phyloP scores from a whole-genome alignment of 2,113 vertebrate genomes.

The Podarcis raffonei region DNA sequence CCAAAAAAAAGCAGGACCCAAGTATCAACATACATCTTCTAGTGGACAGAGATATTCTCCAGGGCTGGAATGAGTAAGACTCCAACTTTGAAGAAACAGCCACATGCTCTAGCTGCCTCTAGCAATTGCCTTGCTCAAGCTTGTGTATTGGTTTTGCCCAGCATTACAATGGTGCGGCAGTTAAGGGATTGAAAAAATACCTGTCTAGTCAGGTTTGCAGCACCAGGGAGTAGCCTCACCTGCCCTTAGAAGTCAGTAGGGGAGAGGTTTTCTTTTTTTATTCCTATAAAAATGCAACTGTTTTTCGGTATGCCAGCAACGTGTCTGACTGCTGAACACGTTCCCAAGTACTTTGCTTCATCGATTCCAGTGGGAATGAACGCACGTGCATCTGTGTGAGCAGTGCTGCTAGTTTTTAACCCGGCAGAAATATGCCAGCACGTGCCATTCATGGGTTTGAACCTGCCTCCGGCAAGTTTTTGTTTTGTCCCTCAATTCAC shows the following conservation, averaged over 20 bases:
- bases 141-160: conserved; percentile 11
- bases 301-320: not conserved
- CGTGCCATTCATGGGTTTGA: not conserved
- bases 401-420: not conserved
- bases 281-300: not conserved
- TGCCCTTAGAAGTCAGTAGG: not conserved
- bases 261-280: not conserved
- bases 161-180: conserved; percentile 31
- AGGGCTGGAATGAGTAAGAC: not conserved
- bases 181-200: conserved; percentile 45
- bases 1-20: not conserved
- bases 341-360: not conserved
- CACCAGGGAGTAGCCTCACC: not conserved
- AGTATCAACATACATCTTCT: not conserved
- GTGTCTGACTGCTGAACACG: not conserved
- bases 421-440: not conserved
- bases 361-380: not conserved
- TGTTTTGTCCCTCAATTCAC: too few relatives aligned
- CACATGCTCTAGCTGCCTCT: not conserved
- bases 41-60: not conserved
- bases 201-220: conserved; percentile 52
- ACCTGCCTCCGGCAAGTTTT: not conserved
- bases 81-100: not conserved
- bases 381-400: not conserved
- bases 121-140: conserved; percentile 29